Base-by-base conservation (phyloP, 1,140 invertebrate species). In the Marisa cornuarietis region DNA sequence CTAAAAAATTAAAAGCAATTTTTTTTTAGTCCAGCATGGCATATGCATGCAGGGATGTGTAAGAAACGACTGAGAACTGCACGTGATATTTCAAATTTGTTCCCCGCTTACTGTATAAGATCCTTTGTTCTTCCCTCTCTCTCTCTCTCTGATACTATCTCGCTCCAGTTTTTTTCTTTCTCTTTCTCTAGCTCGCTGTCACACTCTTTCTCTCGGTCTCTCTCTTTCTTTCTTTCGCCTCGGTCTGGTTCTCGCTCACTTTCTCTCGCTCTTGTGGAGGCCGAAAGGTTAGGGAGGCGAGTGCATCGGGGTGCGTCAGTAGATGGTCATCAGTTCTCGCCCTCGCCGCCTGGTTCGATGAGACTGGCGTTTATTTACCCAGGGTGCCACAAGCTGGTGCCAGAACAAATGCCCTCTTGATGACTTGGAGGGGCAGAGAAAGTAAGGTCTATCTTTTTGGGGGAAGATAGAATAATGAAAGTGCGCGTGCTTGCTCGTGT, bases 161-260 rank as follows among this genome's bases (percentile, higher is more conserved):
- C n/a, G 6, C 31, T 42, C 31, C 31, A 42, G 31, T 69, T 5
- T 14, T 31, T 69, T 13, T 69, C 14, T 69, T 13, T 69, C 66
- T 69, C 11, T 69, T 0, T 69, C 66, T 69, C 66, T 69, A n/a
- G 24, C 14, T 69, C 66, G 24, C 66, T 69, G n/a, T 69, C 66
- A 26, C 14, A 26, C 66, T 69, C 66, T 71, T 51, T 71, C n/a
- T 71, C n/a, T 42, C 69, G 24, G 2, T 71, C 69, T 71, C n/a
- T 71, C 69, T 71, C 9, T 26, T 26, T 71, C 69, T 71, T 26
- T 71, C 69, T 71, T 22, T 9, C 66, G 13, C 22, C 66, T 68
- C 66, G n/a, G 9, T 42, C 69, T 68, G 13, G 13, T 22, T 51
- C 31, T 20, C 31, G 18, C 69, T 71, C 26, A 31, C 69, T 71